These are phyloP conservation scores for Pleuronectes platessa DNA, from an alignment of 2,113 vertebrate genomes.

Conservation along the genomic window DNA sequence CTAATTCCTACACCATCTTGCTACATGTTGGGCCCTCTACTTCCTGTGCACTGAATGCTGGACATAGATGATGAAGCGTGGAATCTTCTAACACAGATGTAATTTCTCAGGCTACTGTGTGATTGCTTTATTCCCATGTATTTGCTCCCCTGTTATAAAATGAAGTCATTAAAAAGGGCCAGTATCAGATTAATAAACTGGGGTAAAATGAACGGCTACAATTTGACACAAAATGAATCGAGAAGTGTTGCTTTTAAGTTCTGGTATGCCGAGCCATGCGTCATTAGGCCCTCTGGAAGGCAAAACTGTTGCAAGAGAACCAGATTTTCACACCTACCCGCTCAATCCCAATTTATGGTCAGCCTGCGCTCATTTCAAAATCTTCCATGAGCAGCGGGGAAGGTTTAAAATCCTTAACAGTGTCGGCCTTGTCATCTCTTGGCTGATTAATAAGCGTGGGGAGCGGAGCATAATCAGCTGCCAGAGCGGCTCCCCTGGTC, in stretches of 20 bases:
- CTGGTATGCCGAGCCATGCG: conserved; percentile 7
- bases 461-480: conserved; percentile 67
- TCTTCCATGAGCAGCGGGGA: conserved; percentile 67
- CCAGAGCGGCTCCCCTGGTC: conserved; percentile 69
- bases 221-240: conserved; percentile 7
- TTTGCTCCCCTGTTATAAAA: not conserved
- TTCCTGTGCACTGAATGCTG: not conserved
- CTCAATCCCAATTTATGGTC: conserved; percentile 49
- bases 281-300: conserved; percentile 42
- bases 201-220: conserved; percentile 1
- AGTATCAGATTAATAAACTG: conserved; percentile 8
- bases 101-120: not conserved
- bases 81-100: not conserved
- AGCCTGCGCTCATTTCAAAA: conserved; percentile 39
- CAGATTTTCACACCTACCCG: conserved; percentile 54
- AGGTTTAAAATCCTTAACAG: conserved; percentile 74
- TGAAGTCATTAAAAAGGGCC: conserved; percentile 9
- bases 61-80: not conserved
- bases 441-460: conserved; percentile 78
- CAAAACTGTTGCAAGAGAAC: conserved; percentile 29
- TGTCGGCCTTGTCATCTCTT: conserved; percentile 69
- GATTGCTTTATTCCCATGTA: not conserved
- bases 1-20: too few relatives aligned
- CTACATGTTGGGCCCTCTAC: too few relatives aligned
- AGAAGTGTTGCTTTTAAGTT: conserved; percentile 23